A percentile compares a stretch with the other conserved stretches of the same genome.
Conservation (phyloP, 2,113 vertebrate genomes). For the Danio rerio region GRCz12tu NC_133178.1:66901501-66902000, state of each 20-base stretch:
- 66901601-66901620: background rate
- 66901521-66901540: too few species aligned
- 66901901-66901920: constrained; percentile 28
- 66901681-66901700: constrained; percentile 7
- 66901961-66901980: background rate
- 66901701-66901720: constrained; percentile 15
- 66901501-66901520: too few species aligned
- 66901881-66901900: background rate
- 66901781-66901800: constrained; percentile 36
- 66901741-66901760: constrained; percentile 32
- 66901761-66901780: constrained; percentile 35
- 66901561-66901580: too few species aligned
- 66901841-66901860: constrained; percentile 49
- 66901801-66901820: constrained; percentile 48
- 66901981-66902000: too few species aligned
- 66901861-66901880: constrained; percentile 30
- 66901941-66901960: background rate
- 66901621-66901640: constrained; percentile 13
- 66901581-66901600: too few species aligned
- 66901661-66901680: background rate
- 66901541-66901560: too few species aligned
- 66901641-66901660: constrained; percentile 17
- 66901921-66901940: constrained; percentile 28
- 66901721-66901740: constrained; percentile 35
- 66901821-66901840: constrained; percentile 28